Evolutionary conservation across 2,113 vertebrate species (phyloP), one percentile per base, ranked within the genome.

Genomic region (Entelurus aequoreus): DNA sequence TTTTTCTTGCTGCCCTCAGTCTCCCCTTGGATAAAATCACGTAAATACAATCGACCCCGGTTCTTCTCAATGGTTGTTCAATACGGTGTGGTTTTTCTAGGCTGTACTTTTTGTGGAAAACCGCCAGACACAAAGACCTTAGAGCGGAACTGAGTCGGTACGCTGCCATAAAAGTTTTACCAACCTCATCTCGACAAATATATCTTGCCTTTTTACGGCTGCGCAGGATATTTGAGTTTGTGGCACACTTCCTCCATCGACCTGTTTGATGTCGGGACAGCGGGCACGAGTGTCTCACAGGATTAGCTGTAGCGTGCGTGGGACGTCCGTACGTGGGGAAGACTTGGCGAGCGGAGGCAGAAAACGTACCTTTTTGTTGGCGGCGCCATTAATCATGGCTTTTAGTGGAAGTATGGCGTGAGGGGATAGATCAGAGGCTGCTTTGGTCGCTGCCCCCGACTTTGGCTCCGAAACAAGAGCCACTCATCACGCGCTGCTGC

Each of bases 371-470:
- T 76, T 79, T 54, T 36, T 12, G 12, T 37, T 14, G n/a, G 37
- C 15, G 3, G 6, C 6, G 55, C 71, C 74, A 86, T 87, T 86
- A 86, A 85, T 88, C 84, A 79, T 71, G 66, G 77, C 83, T 73
- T 82, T 11, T 84, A 68, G 79, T 63, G 56, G 75, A 81, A 80
- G 75, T 77, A 54, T 57, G 65, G 75, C 75, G 74, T 69, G 72
- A 80, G 60, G 42, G 62, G 78, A 82, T 85, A 86, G 87, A 89
- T 89, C 86, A 88, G 83, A 86, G 80, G 73, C 80, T 64, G 63
- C 72, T 84, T 77, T 80, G 74, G 80, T 85, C 69, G 61, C 68
- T 79, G 79, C 66, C 71, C 80, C 57, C 65, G 73, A 84, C 65
- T 87, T 84, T 86, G 78, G 74, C 83, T 81, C 74, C 68, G 86